Percentiles rank a stretch among this genome's conserved stretches.
Evolutionary conservation across 2,113 vertebrate species (phyloP).

Genomic region (Corythoichthys intestinalis): DNA sequence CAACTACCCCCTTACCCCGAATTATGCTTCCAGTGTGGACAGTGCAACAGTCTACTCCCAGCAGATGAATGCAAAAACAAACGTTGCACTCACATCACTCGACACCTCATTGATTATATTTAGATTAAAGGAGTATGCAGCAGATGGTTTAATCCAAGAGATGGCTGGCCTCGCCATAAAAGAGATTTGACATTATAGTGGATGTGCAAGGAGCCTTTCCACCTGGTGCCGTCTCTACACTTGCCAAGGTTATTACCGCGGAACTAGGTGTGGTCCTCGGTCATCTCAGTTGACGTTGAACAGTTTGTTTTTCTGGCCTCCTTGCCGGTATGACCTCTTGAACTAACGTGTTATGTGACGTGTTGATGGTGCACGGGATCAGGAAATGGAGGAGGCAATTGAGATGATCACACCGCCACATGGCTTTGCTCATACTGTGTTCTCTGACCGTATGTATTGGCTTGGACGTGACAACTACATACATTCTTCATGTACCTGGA

Average conservation of each 20-base stretch:
- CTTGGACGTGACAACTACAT: constrained; percentile 20
- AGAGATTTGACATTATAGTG: constrained; percentile 8
- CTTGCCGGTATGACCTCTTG: constrained; percentile 7
- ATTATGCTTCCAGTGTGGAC: not conserved
- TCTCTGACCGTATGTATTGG: constrained; percentile 32
- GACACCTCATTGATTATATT: constrained; percentile 4
- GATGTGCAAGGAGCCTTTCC: not conserved
- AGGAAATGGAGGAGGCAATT: constrained; percentile 33
- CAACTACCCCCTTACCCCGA: not conserved
- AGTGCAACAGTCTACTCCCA: not conserved
- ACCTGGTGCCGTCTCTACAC: constrained; percentile 5
- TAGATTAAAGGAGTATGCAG: not conserved
- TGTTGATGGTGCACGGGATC: constrained; percentile 16
- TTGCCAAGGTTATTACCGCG: constrained; percentile 7
- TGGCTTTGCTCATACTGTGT: constrained; percentile 36
- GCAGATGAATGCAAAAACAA: constrained; percentile 7
- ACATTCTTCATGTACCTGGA: constrained; percentile 30
- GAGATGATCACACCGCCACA: constrained; percentile 28
- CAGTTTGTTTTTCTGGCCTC: constrained; percentile 14
- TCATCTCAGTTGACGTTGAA: not conserved
- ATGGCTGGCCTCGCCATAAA: not conserved
- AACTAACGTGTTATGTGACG: constrained; percentile 20
- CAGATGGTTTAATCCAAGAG: constrained; percentile 6
- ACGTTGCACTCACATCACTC: constrained; percentile 1
- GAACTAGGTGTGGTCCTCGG: not conserved